These are phyloP conservation scores for Hydractinia symbiolongicarpus DNA, from an alignment of 30 jellyfish, hydroid and myxozoan species.

Conservation along the genomic window DNA sequence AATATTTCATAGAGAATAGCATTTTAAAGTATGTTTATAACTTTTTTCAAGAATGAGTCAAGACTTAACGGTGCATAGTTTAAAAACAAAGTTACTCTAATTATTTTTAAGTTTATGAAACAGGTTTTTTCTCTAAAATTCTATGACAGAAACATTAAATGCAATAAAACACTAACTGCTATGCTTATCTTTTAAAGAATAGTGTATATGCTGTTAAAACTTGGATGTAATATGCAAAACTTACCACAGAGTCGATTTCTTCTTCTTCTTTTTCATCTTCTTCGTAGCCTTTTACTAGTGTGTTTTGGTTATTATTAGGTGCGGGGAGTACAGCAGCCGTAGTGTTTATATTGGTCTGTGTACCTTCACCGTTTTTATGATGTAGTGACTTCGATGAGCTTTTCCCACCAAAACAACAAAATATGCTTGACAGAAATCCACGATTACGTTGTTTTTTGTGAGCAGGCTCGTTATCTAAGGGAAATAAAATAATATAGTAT, in stretches of 20 bases:
- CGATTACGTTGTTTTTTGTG: conserved; percentile 68
- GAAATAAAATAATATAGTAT: not conserved
- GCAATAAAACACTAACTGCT: no score
- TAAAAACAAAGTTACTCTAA: no score
- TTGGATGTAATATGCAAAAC: not conserved
- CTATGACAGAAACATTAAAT: no score
- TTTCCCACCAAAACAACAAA: conserved; percentile 83
- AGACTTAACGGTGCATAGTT: no score
- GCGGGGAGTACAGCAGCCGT: conserved; percentile 24
- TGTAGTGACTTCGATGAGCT: conserved; percentile 62
- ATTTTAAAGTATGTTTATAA: no score
- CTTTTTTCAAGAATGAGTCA: no score
- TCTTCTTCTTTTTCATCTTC: conserved; percentile 64
- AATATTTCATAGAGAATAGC: no score
- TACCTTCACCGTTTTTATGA: conserved; percentile 10
- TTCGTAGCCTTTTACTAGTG: conserved; percentile 64
- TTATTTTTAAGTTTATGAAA: no score
- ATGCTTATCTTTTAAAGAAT: no score
- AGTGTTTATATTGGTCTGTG: conserved; percentile 18
- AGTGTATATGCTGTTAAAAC: no score
- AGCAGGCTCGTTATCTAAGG: conserved; percentile 46
- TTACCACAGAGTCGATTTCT: conserved; percentile 36
- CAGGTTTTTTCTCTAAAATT: no score
- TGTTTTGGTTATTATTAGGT: conserved; percentile 56
- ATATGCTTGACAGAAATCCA: conserved; percentile 74